Percentiles rank a stretch among this genome's conserved stretches.
Conservation (phyloP, 53 echinoderm and acorn worm genomes). For the Mesocentrotus franciscanus region DNA sequence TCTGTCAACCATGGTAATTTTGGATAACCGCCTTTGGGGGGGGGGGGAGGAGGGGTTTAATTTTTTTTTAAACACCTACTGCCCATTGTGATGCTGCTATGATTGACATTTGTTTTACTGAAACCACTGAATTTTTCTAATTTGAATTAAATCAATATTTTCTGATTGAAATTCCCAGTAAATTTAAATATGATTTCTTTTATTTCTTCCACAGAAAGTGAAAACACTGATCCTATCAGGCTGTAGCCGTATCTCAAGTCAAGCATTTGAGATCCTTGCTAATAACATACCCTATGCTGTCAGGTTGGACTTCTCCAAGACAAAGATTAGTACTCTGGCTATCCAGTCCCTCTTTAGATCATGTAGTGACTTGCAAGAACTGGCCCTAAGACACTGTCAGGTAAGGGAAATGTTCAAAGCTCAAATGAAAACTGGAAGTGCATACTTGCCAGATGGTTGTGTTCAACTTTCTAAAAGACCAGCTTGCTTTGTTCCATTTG, state of each 20-base stretch:
- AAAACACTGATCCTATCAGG: conserved; percentile 58
- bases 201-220: conserved; percentile 44
- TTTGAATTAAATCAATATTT: no score
- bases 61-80: not conserved
- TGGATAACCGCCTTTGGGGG: no score
- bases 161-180: not conserved
- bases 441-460: no score
- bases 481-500: no score
- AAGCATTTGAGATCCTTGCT: conserved; percentile 51
- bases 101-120: no score
- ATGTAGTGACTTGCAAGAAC: conserved; percentile 59
- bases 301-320: conserved; percentile 68
- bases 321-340: conserved; percentile 62
- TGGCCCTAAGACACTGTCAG: conserved; percentile 68
- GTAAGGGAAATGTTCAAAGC: not conserved
- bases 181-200: not conserved
- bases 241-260: conserved; percentile 33
- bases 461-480: no score
- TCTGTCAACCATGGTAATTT: no score
- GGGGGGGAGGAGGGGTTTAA: not conserved
- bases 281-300: conserved; percentile 39
- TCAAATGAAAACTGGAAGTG: no score
- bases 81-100: no score
- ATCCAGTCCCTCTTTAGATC: conserved; percentile 64
- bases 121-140: no score